Conservation (phyloP, 2,888 invertebrate genomes). For the Chrysotoxum bicinctum region DNA sequence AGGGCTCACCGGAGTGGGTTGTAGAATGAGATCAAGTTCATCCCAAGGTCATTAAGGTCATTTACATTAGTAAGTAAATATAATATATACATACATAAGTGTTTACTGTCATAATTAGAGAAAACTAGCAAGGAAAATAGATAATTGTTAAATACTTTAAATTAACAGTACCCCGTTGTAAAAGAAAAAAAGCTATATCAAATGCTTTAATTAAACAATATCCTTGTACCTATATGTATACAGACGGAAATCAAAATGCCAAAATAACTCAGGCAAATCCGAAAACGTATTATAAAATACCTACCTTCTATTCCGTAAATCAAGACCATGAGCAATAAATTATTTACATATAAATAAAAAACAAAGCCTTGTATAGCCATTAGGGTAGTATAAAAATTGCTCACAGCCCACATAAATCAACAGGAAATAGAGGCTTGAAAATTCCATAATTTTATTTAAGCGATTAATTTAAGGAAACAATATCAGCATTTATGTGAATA, state of each 20-base stretch:
- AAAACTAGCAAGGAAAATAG: too few relatives aligned
- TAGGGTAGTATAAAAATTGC: slow-evolving; percentile 13
- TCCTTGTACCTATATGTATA: background rate
- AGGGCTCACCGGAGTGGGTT: too few relatives aligned
- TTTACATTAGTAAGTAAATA: too few relatives aligned
- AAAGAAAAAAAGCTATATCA: too few relatives aligned
- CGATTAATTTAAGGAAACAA: slow-evolving; percentile 46
- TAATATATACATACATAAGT: too few relatives aligned
- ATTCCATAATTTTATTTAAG: slow-evolving; percentile 24
- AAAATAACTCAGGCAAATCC: background rate
- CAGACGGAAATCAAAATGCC: background rate
- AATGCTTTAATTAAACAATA: background rate
- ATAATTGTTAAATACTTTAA: too few relatives aligned
- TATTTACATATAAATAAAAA: background rate
- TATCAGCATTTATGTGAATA: slow-evolving; percentile 31
- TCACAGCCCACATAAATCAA: slow-evolving; percentile 34
- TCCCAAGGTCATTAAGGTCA: too few relatives aligned
- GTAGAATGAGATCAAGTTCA: too few relatives aligned
- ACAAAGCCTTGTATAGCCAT: slow-evolving; percentile 9
- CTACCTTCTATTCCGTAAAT: background rate
- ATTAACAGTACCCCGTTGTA: too few relatives aligned
- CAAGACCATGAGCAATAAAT: slow-evolving; percentile 12
- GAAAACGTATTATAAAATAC: background rate
- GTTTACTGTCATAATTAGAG: too few relatives aligned
- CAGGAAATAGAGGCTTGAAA: slow-evolving; percentile 3